These are phyloP conservation scores for Harpagus bidentatus DNA, from an alignment of 2,113 vertebrate species.

Conservation along the genomic window DNA sequence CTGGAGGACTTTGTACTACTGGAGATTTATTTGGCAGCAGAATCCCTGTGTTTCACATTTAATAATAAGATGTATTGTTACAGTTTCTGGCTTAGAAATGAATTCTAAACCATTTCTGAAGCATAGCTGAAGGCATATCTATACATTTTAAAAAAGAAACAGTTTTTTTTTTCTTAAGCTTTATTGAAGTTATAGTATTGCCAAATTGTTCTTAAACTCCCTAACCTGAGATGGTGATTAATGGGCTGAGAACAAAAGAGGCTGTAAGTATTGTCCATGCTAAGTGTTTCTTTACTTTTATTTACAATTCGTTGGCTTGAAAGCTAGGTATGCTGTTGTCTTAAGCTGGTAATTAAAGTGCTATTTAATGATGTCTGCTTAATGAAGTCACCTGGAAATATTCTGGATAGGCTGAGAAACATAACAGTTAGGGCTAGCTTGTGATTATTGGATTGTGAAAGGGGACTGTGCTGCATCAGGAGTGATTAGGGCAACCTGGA, in stretches of 20 bases:
- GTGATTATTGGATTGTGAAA: background rate
- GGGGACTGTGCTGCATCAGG: background rate
- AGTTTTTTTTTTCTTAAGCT: background rate
- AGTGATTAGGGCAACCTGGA: background rate
- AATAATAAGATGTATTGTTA: constrained; percentile 6
- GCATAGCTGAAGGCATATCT: constrained; percentile 3
- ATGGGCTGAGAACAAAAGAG: background rate
- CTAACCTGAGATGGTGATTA: background rate
- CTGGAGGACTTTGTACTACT: background rate
- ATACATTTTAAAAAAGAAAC: constrained; percentile 18
- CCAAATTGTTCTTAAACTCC: background rate
- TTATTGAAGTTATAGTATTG: background rate
- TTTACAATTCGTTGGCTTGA: background rate
- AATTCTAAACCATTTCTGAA: background rate
- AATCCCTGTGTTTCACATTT: background rate
- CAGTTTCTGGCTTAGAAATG: background rate
- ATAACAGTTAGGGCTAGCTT: background rate
- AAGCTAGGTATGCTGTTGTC: background rate
- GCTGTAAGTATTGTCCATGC: background rate
- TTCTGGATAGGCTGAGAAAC: background rate
- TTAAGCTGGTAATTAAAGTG: constrained; percentile 16
- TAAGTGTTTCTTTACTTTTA: background rate
- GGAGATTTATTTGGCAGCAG: constrained; percentile 21
- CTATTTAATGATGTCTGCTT: background rate
- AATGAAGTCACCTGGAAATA: background rate